A percentile compares a stretch with the other conserved stretches of the same genome.
Conservation (phyloP, 2,888 invertebrate genomes). For the Drosophila affinis region DNA sequence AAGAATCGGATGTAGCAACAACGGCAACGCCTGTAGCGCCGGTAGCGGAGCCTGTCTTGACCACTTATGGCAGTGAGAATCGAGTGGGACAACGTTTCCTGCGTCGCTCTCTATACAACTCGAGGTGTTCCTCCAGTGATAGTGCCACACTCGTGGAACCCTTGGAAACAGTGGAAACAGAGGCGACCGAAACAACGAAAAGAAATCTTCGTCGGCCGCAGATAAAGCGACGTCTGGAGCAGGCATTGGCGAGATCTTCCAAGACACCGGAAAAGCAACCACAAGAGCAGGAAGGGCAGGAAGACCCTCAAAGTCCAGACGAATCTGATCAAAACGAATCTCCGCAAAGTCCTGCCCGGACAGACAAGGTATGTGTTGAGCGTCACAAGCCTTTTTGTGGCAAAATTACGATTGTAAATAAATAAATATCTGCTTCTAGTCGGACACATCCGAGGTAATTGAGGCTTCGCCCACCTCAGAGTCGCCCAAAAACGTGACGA, state of each 20-base stretch:
- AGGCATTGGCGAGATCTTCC: slow-evolving; percentile 39
- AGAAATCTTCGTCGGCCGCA: slow-evolving; percentile 37
- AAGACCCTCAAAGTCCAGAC: background rate
- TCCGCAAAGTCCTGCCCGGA: background rate
- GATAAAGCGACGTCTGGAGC: slow-evolving; percentile 32
- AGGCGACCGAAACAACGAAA: slow-evolving; percentile 39
- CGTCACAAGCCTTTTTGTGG: background rate
- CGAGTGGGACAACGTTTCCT: slow-evolving; percentile 57
- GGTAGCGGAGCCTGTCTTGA: slow-evolving; percentile 47
- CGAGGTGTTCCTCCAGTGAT: slow-evolving; percentile 12
- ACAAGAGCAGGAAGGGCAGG: background rate
- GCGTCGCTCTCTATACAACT: slow-evolving; percentile 41
- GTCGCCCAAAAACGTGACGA: slow-evolving; percentile 6
- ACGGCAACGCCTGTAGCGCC: slow-evolving; percentile 1
- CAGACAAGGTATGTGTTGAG: background rate
- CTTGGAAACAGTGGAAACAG: slow-evolving; percentile 1
- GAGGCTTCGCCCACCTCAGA: slow-evolving; percentile 72
- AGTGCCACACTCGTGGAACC: slow-evolving; percentile 1
- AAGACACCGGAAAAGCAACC: slow-evolving; percentile 45
- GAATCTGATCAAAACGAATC: background rate
- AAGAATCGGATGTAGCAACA: background rate
- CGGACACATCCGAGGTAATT: slow-evolving; percentile 74
- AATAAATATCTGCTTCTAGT: slow-evolving; percentile 40
- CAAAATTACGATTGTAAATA: background rate
- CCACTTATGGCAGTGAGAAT: slow-evolving; percentile 58